These are phyloP conservation scores for Spilogale gracilis DNA, from an alignment of 2,113 vertebrate genomes.

Conservation along the genomic window DNA sequence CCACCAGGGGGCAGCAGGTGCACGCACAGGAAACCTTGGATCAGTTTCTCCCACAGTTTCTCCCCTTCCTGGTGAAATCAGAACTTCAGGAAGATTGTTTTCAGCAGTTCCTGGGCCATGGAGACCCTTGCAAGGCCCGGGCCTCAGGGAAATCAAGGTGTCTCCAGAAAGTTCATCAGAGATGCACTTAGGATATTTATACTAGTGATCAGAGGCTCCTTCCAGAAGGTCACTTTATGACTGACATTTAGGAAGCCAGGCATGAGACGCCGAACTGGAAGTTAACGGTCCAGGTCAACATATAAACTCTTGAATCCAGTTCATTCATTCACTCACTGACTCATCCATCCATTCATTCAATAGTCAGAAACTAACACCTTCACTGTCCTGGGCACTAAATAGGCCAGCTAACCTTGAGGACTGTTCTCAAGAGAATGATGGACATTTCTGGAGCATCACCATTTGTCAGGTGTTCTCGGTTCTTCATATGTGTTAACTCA, in stretches of 20 bases:
- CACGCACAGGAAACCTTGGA: too few relatives aligned
- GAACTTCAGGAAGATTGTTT: neutral
- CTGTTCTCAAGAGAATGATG: neutral
- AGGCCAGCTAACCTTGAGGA: neutral
- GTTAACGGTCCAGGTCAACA: neutral
- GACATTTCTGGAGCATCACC: neutral
- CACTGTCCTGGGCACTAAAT: neutral
- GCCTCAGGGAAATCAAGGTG: neutral
- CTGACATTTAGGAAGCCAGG: neutral
- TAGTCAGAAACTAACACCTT: neutral
- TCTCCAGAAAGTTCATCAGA: neutral
- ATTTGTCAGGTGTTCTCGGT: neutral
- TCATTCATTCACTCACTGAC: neutral
- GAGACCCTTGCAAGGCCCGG: fast-evolving
- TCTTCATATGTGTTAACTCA: neutral
- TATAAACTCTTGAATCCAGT: neutral
- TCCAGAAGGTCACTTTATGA: neutral
- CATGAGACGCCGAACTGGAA: neutral
- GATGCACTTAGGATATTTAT: neutral
- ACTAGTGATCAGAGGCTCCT: neutral
- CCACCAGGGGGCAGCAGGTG: constrained; percentile 64
- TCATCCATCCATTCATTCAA: neutral
- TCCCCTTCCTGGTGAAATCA: neutral
- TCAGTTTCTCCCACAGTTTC: fast-evolving
- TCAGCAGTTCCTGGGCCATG: neutral